These are phyloP conservation scores for Catharus ustulatus DNA, from an alignment of 2,797 vertebrate species.

Conservation along the genomic window DNA sequence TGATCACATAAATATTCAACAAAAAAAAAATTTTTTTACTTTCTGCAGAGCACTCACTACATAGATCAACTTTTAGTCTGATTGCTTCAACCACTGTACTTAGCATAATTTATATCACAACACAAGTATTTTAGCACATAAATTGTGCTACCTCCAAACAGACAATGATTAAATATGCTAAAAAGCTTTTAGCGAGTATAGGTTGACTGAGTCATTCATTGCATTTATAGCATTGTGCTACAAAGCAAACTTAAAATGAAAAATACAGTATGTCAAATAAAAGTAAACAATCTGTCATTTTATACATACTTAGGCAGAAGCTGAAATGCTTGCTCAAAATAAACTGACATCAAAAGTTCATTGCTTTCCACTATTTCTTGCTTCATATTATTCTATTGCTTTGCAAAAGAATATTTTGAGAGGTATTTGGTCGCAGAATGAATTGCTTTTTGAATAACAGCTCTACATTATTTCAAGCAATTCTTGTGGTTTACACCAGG, in stretches of 20 bases:
- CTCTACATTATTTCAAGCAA: background rate
- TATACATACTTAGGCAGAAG: background rate
- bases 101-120: background rate
- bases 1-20: constrained; percentile 1
- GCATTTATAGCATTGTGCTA: background rate
- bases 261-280: background rate
- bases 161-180: background rate
- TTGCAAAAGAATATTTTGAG: background rate
- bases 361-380: background rate
- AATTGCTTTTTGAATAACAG: background rate
- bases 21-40: background rate
- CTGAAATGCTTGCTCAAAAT: background rate
- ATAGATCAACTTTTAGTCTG: background rate
- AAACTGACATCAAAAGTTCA: background rate
- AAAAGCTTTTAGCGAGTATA: background rate
- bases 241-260: background rate
- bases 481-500: background rate
- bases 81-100: background rate
- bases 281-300: background rate
- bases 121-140: background rate
- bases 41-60: background rate
- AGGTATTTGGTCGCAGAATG: background rate
- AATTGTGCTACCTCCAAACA: background rate
- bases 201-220: background rate
- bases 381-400: background rate